phyloP scores from a whole-genome alignment of 2,888 invertebrate genomes.

The Aquatica leii region DNA sequence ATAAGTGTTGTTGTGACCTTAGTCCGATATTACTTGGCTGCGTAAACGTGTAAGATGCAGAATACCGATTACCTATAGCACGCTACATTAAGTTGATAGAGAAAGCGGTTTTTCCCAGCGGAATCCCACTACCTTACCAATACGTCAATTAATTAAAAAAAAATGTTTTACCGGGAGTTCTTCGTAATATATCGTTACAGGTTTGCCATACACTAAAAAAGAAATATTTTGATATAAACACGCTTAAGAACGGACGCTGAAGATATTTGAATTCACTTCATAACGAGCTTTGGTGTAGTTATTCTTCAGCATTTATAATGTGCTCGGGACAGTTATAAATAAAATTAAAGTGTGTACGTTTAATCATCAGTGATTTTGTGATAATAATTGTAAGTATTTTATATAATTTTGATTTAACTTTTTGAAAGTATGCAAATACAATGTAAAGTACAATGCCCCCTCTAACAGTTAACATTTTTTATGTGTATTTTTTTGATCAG shows the following conservation, averaged over 20 bases:
- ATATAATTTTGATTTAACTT: not conserved
- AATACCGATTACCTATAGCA: not conserved
- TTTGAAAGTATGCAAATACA: not conserved
- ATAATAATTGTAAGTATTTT: constrained; percentile 6
- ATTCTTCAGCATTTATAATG: no score
- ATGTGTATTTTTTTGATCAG: not conserved
- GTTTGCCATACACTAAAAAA: constrained; percentile 1
- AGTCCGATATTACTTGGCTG: not conserved
- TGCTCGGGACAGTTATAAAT: no score
- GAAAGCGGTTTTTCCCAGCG: constrained; percentile 9
- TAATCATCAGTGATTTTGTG: not conserved
- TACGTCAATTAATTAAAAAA: constrained; percentile 9
- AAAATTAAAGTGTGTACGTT: no score
- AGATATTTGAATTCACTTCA: constrained; percentile 9
- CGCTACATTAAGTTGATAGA: constrained; percentile 1
- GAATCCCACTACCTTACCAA: constrained; percentile 9
- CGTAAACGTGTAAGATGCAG: constrained; percentile 3
- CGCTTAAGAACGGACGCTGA: constrained; percentile 3
- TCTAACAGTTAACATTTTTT: not conserved
- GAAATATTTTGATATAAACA: constrained; percentile 11
- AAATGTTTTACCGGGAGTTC: constrained; percentile 11
- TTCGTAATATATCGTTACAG: constrained; percentile 7
- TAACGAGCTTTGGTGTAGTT: constrained; percentile 4
- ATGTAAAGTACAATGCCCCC: constrained; percentile 1
- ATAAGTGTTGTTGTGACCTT: not conserved